Evolutionary conservation across 2,113 vertebrate genomes (phyloP).

Genomic region (Platichthys stellatus): DNA sequence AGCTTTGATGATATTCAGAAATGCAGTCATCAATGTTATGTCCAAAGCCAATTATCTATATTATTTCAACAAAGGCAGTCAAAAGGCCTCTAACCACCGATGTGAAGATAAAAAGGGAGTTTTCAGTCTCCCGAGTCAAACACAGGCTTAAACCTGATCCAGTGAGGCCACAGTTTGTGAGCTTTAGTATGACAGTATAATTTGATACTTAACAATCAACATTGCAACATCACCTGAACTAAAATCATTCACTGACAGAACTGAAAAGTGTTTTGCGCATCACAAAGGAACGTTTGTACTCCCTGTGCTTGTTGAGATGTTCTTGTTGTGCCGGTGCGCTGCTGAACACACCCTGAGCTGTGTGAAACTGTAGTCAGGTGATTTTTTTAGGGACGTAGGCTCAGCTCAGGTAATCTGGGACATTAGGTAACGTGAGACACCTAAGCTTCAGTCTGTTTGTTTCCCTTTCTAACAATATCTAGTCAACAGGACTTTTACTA

Average conservation of each 20-base stretch:
- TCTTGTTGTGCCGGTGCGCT: not conserved
- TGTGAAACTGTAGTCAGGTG: not conserved
- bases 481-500: too few relatives aligned
- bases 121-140: too few relatives aligned
- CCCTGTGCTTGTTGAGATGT: not conserved
- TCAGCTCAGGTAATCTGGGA: too few relatives aligned
- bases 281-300: not conserved
- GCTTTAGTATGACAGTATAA: too few relatives aligned
- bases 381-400: not conserved
- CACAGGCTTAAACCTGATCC: not conserved
- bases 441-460: too few relatives aligned
- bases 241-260: too few relatives aligned
- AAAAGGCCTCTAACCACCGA: not conserved
- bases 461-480: too few relatives aligned
- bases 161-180: not conserved
- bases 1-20: not conserved
- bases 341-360: conserved; percentile 8
- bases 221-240: not conserved
- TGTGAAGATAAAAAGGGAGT: not conserved
- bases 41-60: too few relatives aligned
- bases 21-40: not conserved
- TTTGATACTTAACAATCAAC: not conserved
- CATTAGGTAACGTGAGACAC: too few relatives aligned
- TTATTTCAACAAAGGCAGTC: too few relatives aligned
- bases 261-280: not conserved